phyloP scores from a whole-genome alignment of 2,797 vertebrate species.

The Anguilla megastoma region DNA sequence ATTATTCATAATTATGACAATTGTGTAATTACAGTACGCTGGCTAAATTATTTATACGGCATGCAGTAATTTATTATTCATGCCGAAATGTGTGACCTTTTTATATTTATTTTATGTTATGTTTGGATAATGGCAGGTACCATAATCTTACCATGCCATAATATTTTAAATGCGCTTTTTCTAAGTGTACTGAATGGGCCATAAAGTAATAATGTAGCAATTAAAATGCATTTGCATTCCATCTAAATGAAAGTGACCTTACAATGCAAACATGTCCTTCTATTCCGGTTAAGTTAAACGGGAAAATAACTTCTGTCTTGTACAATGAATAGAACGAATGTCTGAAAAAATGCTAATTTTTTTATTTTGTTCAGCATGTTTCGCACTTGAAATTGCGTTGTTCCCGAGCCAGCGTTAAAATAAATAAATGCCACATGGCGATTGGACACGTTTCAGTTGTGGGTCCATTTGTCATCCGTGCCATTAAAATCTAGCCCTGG shows the following conservation, averaged over 20 bases:
- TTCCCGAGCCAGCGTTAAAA: not conserved
- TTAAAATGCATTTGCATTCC: not conserved
- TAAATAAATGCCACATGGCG: not conserved
- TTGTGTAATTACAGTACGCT: slow-evolving; percentile 85
- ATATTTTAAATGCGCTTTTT: not conserved
- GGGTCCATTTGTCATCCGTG: not conserved
- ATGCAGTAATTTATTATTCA: slow-evolving; percentile 84
- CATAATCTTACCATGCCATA: slow-evolving; percentile 25
- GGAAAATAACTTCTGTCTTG: not conserved
- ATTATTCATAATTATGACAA: slow-evolving; percentile 85
- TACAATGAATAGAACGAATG: not conserved
- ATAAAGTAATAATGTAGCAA: not conserved
- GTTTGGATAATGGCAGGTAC: slow-evolving; percentile 53
- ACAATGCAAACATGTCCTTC: not conserved
- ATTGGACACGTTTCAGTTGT: not conserved
- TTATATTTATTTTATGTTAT: slow-evolving; percentile 70
- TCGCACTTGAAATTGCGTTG: not conserved
- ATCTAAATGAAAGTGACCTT: not conserved
- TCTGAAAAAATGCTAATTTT: not conserved
- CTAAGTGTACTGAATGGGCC: not conserved
- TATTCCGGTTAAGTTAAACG: not conserved
- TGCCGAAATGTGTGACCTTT: slow-evolving; percentile 68
- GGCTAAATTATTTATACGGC: slow-evolving; percentile 84
- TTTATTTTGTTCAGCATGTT: not conserved
- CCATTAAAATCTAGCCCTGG: not conserved